These are phyloP conservation scores for Vanacampus margaritifer DNA, from an alignment of 2,113 vertebrate species.

Conservation along the genomic window DNA sequence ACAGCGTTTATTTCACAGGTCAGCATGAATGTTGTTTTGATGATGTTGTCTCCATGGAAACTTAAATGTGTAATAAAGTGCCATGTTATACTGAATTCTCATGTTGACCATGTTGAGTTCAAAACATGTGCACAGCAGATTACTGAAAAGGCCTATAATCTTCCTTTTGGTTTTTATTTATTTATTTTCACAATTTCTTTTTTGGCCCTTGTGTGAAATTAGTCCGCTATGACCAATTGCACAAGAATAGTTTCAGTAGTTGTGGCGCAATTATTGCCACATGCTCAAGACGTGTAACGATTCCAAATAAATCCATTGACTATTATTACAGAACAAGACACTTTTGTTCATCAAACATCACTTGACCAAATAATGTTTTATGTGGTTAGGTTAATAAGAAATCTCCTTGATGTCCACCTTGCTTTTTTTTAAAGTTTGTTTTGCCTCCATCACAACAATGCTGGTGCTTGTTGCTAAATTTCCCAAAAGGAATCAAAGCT, in stretches of 20 bases:
- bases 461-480: neutral
- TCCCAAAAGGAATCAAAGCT: neutral
- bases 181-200: neutral
- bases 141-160: neutral
- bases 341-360: neutral
- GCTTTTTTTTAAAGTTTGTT: neutral
- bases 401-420: neutral
- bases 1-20: too few relatives aligned
- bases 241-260: neutral
- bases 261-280: neutral
- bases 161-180: neutral
- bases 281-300: neutral
- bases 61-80: neutral
- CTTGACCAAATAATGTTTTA: neutral
- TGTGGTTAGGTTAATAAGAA: neutral
- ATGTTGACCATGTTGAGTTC: neutral
- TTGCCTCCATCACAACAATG: too few relatives aligned
- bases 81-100: neutral
- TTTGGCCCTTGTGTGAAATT: neutral
- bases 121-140: neutral
- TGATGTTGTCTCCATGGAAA: neutral
- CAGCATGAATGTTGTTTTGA: neutral
- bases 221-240: neutral
- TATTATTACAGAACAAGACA: neutral
- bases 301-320: neutral